Evolutionary conservation across 2,888 invertebrate species (phyloP).

Genomic region (Drosophila subsilvestris): DNA sequence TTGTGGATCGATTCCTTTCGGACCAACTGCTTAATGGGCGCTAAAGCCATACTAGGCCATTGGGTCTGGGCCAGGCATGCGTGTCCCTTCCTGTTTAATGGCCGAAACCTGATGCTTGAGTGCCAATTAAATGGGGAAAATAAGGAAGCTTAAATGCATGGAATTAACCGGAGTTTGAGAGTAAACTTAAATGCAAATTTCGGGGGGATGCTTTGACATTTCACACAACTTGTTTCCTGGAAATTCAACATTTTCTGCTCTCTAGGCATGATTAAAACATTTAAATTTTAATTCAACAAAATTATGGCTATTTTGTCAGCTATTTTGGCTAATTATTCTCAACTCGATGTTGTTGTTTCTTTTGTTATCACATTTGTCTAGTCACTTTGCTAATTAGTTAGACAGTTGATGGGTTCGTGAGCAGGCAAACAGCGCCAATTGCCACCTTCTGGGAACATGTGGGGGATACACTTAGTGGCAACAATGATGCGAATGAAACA

Average conservation of each 20-base stretch:
- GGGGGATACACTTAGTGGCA: slow-evolving; percentile 2
- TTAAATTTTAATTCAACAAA: neutral
- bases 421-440: slow-evolving; percentile 5
- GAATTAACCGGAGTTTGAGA: slow-evolving; percentile 11
- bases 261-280: slow-evolving; percentile 2
- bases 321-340: neutral
- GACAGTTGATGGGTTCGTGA: neutral
- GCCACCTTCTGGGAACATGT: neutral
- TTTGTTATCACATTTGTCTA: neutral
- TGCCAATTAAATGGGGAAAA: slow-evolving; percentile 37
- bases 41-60: slow-evolving; percentile 9
- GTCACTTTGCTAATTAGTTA: slow-evolving; percentile 28
- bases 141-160: neutral
- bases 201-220: neutral
- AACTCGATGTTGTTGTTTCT: neutral
- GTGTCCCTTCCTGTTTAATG: slow-evolving; percentile 4
- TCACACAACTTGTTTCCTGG: slow-evolving; percentile 47
- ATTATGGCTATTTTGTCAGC: slow-evolving; percentile 2
- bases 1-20: slow-evolving; percentile 20
- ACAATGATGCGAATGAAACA: slow-evolving; percentile 59
- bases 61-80: slow-evolving; percentile 36
- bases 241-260: neutral
- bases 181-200: neutral
- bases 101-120: neutral
- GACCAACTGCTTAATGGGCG: neutral